A percentile compares a stretch with the other conserved stretches of the same genome.
phyloP scores from a whole-genome alignment of 2,888 invertebrate genomes.

The Nebria brevicollis region DNA sequence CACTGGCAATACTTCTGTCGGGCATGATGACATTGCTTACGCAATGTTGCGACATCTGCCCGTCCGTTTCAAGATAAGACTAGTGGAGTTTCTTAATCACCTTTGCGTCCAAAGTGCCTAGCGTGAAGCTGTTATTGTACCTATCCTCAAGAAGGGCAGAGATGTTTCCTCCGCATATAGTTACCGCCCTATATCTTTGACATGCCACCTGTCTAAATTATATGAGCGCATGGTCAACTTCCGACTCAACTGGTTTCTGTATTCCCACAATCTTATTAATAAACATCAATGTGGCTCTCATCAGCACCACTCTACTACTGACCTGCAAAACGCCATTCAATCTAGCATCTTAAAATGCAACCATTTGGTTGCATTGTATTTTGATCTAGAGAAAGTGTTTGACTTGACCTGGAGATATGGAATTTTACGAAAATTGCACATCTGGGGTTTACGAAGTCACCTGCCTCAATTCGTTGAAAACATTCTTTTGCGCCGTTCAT shows the following conservation, averaged over 20 bases:
- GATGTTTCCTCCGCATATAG: too few species aligned
- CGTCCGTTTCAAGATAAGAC: too few species aligned
- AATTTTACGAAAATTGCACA: background rate
- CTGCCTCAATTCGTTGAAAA: too few species aligned
- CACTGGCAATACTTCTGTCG: too few species aligned
- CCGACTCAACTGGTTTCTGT: conserved; percentile 18
- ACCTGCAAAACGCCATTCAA: conserved; percentile 5
- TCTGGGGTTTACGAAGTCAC: too few species aligned
- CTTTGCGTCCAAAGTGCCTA: background rate
- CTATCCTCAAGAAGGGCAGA: background rate
- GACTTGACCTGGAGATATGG: conserved; percentile 13
- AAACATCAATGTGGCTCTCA: background rate
- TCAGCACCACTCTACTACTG: background rate
- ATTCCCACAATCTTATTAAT: background rate
- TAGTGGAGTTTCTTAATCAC: too few species aligned
- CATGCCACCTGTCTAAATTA: background rate
- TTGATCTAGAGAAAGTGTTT: conserved; percentile 9
- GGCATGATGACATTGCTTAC: conserved; percentile 16
- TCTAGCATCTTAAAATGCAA: background rate
- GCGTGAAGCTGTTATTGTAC: conserved; percentile 11
- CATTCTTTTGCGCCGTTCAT: too few species aligned
- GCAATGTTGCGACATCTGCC: conserved; percentile 3
- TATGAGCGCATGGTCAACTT: conserved; percentile 26
- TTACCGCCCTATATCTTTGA: too few species aligned
- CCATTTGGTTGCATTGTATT: background rate